These are phyloP conservation scores for Eucriotettix oculatus DNA, from an alignment of 2,888 invertebrate species.

Conservation along the genomic window DNA sequence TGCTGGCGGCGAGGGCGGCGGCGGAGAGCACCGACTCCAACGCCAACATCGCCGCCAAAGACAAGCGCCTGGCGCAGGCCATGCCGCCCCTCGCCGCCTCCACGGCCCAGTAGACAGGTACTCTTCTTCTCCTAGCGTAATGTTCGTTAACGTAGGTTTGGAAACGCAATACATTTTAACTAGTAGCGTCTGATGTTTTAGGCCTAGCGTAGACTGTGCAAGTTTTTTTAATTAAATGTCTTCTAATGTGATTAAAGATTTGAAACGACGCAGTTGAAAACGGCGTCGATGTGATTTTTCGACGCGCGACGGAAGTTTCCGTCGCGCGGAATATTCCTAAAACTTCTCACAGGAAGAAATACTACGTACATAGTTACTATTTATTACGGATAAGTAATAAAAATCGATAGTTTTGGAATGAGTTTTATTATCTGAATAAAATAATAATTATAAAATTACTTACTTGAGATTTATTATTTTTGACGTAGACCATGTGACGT, in stretches of 20 bases:
- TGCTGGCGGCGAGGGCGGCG: constrained; percentile 58
- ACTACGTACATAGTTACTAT: constrained; percentile 8
- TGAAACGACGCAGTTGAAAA: neutral
- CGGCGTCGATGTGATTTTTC: neutral
- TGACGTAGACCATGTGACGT: neutral
- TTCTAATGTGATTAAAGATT: neutral
- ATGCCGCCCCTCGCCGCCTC: constrained; percentile 34
- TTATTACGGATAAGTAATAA: constrained; percentile 3
- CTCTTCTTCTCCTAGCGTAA: neutral
- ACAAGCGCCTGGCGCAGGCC: constrained; percentile 39
- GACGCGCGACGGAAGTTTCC: neutral
- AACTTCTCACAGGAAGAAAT: constrained; percentile 3
- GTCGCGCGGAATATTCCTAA: constrained; percentile 2
- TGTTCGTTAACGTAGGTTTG: no score
- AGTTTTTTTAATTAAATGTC: neutral
- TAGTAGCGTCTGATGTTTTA: constrained; percentile 2
- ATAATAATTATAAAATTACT: neutral
- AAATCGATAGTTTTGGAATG: constrained; percentile 8
- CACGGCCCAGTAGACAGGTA: constrained; percentile 14
- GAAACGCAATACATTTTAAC: no score
- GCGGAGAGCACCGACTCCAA: constrained; percentile 36
- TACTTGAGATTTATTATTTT: neutral
- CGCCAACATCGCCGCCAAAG: constrained; percentile 34
- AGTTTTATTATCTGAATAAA: constrained; percentile 5
- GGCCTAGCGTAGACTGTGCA: neutral